A percentile compares a stretch with the other conserved stretches of the same genome.
These are phyloP conservation scores for Fopius arisanus DNA, from an alignment of 1,140 invertebrate species.

Conservation along the genomic window DNA sequence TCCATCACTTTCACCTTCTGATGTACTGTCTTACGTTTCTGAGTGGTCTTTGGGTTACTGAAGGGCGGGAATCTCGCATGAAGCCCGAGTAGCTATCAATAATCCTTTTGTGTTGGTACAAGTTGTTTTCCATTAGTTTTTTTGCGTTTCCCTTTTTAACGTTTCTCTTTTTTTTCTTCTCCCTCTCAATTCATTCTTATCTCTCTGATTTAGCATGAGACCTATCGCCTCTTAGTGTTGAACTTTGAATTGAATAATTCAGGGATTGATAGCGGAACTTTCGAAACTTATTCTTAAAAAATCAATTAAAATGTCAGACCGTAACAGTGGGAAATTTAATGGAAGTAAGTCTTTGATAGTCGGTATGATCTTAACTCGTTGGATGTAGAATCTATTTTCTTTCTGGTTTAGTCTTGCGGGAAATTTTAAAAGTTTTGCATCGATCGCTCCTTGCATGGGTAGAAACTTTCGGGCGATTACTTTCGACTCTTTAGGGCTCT, in stretches of 20 bases:
- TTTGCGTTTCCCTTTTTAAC: not conserved
- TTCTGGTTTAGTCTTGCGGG: not conserved
- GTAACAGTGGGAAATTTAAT: not conserved
- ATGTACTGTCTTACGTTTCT: not conserved
- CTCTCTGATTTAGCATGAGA: conserved; percentile 20
- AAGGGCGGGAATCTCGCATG: not conserved
- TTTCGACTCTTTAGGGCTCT: not conserved
- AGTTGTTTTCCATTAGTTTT: not conserved
- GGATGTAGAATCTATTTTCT: not conserved
- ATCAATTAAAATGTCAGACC: not conserved
- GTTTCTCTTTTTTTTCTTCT: not conserved
- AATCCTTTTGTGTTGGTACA: not conserved
- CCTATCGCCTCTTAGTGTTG: not conserved
- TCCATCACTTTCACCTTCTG: not conserved
- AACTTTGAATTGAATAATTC: not conserved
- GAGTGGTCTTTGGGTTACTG: not conserved
- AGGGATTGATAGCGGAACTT: not conserved
- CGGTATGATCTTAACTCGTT: not conserved
- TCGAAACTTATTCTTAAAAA: not conserved
- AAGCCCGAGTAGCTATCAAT: not conserved
- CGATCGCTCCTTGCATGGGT: conserved; percentile 23
- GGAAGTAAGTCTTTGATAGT: not conserved
- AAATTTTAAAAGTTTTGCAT: not conserved
- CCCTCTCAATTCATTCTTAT: conserved; percentile 22
- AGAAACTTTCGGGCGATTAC: conserved; percentile 32